These are phyloP conservation scores for Syngnathus typhle DNA, from an alignment of 2,113 vertebrate species.

Conservation along the genomic window DNA sequence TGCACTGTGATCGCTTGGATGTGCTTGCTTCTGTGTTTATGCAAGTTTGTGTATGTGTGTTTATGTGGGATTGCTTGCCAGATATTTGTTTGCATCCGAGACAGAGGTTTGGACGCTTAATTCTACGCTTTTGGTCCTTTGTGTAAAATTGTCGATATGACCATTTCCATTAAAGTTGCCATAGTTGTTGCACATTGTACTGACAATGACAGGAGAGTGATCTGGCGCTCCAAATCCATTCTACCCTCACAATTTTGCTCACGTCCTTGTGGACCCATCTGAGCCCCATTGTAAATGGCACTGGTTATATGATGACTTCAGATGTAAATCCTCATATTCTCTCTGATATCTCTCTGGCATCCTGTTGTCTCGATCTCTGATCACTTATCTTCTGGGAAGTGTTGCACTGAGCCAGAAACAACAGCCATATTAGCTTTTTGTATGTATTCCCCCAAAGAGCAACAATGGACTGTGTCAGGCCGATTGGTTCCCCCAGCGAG, in stretches of 20 bases:
- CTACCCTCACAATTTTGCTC: conserved; percentile 13
- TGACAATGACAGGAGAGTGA: conserved; percentile 47
- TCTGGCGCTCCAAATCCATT: conserved; percentile 47
- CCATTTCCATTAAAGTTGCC: conserved; percentile 49
- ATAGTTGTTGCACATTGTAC: conserved; percentile 43
- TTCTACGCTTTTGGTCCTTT: conserved; percentile 45
- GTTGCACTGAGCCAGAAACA: conserved; percentile 47
- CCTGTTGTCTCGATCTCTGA: conserved; percentile 56
- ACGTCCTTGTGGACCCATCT: conserved; percentile 28
- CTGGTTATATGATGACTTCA: conserved; percentile 56
- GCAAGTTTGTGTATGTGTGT: conserved; percentile 28
- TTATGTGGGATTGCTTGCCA: conserved; percentile 23
- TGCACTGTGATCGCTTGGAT: conserved; percentile 38
- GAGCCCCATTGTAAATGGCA: conserved; percentile 48
- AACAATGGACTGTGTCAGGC: conserved; percentile 57
- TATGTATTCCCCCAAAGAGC: conserved; percentile 41
- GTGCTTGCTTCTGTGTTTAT: conserved; percentile 34
- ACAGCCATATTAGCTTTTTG: conserved; percentile 53
- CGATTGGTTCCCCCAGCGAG: conserved; percentile 46
- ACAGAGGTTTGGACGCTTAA: conserved; percentile 44
- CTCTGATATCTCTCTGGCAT: conserved; percentile 54
- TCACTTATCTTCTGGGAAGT: conserved; percentile 61
- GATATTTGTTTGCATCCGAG: conserved; percentile 34
- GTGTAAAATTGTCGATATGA: conserved; percentile 44
- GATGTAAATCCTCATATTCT: conserved; percentile 67